Base-by-base conservation (phyloP, 2,797 vertebrate genomes). In the Lepus oiostolus region DNA sequence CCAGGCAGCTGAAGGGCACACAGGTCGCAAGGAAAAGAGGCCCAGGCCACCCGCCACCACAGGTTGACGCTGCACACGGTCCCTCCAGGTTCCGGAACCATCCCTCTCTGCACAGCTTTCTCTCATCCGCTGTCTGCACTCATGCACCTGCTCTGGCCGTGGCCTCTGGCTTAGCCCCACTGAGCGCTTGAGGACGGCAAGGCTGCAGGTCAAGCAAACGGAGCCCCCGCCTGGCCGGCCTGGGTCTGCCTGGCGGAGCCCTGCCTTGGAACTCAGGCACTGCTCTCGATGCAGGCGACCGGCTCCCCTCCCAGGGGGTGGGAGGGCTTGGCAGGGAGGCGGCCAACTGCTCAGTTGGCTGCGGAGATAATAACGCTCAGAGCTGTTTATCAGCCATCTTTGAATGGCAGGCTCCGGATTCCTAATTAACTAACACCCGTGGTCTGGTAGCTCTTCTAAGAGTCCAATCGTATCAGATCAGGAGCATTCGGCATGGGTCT, bases 361-460 rank as follows among this genome's bases (percentile, higher is more conserved):
- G 74, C 30, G 14, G 93, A 94, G 88, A 97, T 97, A 96, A 97
- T 95, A 96, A 91, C 42, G 92, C 97, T 95, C 80, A 83, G 95
- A 97, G 90, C 26, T 93, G 96, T 96, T 98, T 97, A 97, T 98
- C 97, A 96, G 2, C 42, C 91, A 90, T 95, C 97, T 97, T 89
- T 96, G 95, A 97, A 95, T 94, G 96, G 91, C 94, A 97, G 90
- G 58, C 92, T 93, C 93, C 72, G 85, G 95, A 97, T 90, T 97
- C 92, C 91, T 97, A 98, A 98, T 98, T 97, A 98, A 97, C 90
- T 70, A 96, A 85, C 80, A 93, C 83, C 90, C 97, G 80, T 0
- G 5, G 88, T 91, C 96, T 82, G 83, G 60, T 93, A 93, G 84
- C 82, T 97, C 90, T 93, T 97, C 90, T 85, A 80, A 82, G 80